A percentile compares a stretch with the other conserved stretches of the same genome.
Conservation (phyloP, 2,113 vertebrate genomes). For the human region GRCh38 chrX:132392501-132393000, state of each 20-base stretch:
- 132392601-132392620: background rate
- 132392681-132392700: background rate
- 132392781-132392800: background rate
- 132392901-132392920: slow-evolving; percentile 18
- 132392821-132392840: background rate
- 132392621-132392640: background rate
- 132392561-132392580: slow-evolving; percentile 65
- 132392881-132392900: background rate
- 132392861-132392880: background rate
- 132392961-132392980: background rate
- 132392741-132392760: background rate
- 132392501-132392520: slow-evolving; percentile 68
- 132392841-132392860: background rate
- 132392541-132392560: slow-evolving; percentile 74
- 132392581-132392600: slow-evolving; percentile 62
- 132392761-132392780: background rate
- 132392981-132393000: background rate
- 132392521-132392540: slow-evolving; percentile 72
- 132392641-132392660: background rate
- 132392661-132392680: background rate
- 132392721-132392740: background rate
- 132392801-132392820: background rate
- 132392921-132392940: slow-evolving; percentile 10
- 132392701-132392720: background rate
- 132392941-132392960: background rate